Conservation (phyloP, 2,113 vertebrate species). For the Boleophthalmus pectinirostris region DNA sequence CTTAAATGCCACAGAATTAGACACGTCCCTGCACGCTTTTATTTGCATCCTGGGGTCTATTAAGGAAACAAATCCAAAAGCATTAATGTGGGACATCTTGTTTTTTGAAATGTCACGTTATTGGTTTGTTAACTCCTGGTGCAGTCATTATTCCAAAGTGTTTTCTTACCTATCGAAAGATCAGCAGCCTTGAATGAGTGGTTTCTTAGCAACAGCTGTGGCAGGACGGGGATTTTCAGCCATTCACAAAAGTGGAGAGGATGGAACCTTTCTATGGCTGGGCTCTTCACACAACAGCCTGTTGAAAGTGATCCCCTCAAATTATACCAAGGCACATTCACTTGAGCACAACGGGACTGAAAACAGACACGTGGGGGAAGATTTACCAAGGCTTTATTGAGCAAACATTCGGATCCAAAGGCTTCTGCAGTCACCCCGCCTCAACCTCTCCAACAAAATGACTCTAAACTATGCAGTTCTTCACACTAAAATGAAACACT, state of each 20-base stretch:
- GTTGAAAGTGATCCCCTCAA: slow-evolving; percentile 42
- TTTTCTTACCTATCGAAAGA: slow-evolving; percentile 29
- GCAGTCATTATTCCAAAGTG: slow-evolving; percentile 26
- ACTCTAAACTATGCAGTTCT: neutral
- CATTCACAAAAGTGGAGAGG: slow-evolving; percentile 30
- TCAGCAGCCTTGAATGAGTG: slow-evolving; percentile 35
- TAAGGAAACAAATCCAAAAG: slow-evolving; percentile 5
- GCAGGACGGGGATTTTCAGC: slow-evolving; percentile 37
- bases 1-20: slow-evolving; percentile 4
- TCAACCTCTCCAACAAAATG: slow-evolving; percentile 18
- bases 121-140: slow-evolving; percentile 17
- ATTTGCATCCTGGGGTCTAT: neutral
- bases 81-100: neutral
- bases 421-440: slow-evolving; percentile 34
- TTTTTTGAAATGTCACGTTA: slow-evolving; percentile 25
- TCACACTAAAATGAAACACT: neutral
- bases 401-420: slow-evolving; percentile 39
- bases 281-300: slow-evolving; percentile 46
- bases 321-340: slow-evolving; percentile 46
- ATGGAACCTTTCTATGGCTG: slow-evolving; percentile 26
- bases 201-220: slow-evolving; percentile 55
- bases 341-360: slow-evolving; percentile 32
- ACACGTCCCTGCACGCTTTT: neutral
- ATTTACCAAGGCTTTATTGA: slow-evolving; percentile 39
- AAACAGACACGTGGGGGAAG: slow-evolving; percentile 17